These are phyloP conservation scores for Aphelenchoides bicaudatus DNA, from an alignment of 2,888 invertebrate genomes.

Conservation along the genomic window DNA sequence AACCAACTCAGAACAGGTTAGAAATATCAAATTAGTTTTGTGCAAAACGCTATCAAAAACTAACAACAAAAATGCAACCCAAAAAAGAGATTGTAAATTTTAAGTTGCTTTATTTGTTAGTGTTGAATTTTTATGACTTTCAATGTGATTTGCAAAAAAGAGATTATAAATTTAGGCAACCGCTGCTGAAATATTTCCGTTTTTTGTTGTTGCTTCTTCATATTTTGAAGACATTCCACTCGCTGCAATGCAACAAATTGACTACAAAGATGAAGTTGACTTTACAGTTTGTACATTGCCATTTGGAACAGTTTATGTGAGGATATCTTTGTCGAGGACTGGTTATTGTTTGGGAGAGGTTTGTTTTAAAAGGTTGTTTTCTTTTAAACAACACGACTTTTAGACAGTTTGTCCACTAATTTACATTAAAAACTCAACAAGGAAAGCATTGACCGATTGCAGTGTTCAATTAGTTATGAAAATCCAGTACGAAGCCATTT, in stretches of 20 bases:
- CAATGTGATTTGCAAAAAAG: conserved; percentile 31
- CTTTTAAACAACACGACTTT: conserved; percentile 20
- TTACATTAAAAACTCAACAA: conserved; percentile 46
- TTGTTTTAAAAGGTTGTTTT: not conserved
- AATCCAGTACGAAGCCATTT: conserved; percentile 48
- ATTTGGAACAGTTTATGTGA: conserved; percentile 53
- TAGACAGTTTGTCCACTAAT: conserved; percentile 46
- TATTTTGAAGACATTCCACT: conserved; percentile 55
- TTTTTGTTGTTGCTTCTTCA: conserved; percentile 52
- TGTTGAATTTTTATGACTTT: no score
- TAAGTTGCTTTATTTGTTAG: no score
- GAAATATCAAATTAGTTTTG: not conserved
- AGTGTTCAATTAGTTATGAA: conserved; percentile 48
- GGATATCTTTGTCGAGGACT: conserved; percentile 49
- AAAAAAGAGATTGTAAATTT: no score
- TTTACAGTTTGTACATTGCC: conserved; percentile 58
- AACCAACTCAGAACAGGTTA: conserved; percentile 52
- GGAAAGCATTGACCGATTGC: conserved; percentile 54
- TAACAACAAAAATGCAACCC: no score
- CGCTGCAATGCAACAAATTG: conserved; percentile 51
- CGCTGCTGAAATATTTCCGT: conserved; percentile 51
- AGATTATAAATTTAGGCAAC: conserved; percentile 47
- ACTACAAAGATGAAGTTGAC: conserved; percentile 55
- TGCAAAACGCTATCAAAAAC: no score
- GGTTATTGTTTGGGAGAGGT: conserved; percentile 56